These are phyloP conservation scores for Notothenia rossii DNA, from an alignment of 2,113 vertebrate species.

Conservation along the genomic window DNA sequence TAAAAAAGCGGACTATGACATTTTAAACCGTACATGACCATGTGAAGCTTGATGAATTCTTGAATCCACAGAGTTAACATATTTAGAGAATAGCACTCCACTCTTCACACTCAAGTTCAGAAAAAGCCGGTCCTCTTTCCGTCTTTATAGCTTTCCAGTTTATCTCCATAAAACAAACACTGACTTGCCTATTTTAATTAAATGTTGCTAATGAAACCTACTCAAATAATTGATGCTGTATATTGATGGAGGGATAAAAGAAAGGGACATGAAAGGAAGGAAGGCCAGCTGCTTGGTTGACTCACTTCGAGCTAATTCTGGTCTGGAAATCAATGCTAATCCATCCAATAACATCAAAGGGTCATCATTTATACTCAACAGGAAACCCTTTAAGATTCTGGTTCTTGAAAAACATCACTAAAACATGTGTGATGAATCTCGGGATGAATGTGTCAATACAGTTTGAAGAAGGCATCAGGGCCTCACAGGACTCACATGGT, in stretches of 20 bases:
- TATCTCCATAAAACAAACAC: conserved; percentile 6
- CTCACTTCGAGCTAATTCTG: not conserved
- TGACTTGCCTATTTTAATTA: not conserved
- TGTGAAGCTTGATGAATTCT: not conserved
- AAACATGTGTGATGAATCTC: not conserved
- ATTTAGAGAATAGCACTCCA: not conserved
- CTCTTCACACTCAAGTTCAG: not conserved
- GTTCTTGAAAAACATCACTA: not conserved
- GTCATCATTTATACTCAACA: not conserved
- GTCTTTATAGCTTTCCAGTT: not conserved
- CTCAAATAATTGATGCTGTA: not conserved
- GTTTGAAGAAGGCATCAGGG: conserved; percentile 13
- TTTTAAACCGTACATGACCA: not conserved
- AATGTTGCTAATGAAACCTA: not conserved
- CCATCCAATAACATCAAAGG: not conserved
- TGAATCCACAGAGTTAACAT: not conserved
- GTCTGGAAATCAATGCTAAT: not conserved
- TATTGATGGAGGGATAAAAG: not conserved
- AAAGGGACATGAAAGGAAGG: not conserved
- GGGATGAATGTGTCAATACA: conserved; percentile 7
- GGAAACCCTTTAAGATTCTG: conserved; percentile 2
- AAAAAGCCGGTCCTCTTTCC: not conserved
- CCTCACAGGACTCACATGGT: conserved; percentile 15
- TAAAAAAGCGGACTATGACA: conserved; percentile 17
- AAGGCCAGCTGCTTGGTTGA: not conserved